Evolutionary conservation across 1,140 invertebrate genomes (phyloP), one percentile per base, ranked within the genome.

Genomic region (Euglossa dilemma): DNA sequence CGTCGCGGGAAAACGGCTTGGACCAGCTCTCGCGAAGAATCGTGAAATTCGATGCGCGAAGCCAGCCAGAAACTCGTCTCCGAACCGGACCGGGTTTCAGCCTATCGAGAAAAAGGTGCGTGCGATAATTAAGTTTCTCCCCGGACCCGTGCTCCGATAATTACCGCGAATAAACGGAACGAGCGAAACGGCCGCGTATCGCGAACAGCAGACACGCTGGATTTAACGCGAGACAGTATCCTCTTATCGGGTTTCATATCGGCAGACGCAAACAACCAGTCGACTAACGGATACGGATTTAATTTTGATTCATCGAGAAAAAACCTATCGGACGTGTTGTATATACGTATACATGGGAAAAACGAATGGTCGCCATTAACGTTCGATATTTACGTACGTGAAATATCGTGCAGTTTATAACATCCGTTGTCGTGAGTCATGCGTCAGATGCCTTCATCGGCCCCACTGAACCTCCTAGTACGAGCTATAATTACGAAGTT

Each of bases 401-500:
- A 71, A 71, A 64, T 25, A 64, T 70, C 69, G 71, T 56, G 54
- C 28, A 54, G 74, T 73, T 81, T 50, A 43, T 72, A 73, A 80
- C 81, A 64, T 89, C 80, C 85, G 70, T 36, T 36, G 36, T 78
- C 61, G 72, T 89, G 83, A 88, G 63, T 88, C 82, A 89, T 74
- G 63, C 67, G 64, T 76, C 54, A 71, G 64, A 82, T 71, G 81
- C 25, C 74, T 78, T 66, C 79, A 54, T 47, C 66, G 45, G 72
- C 36, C 45, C 43, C 18, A 18, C 47, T 66, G 61, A 75, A 50
- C 72, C 78, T 73, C 69, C 78, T 36, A 36, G 20, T 36, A 52
- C 61, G 18, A 18, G 56, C 80, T 85, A 85, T 91, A 91, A 92
- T 91, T 90, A 91, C 88, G 78, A 85, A 86, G 84, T 90, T 91